Evolutionary conservation across 2,113 vertebrate species (phyloP), one percentile per base, ranked within the genome.

Genomic region (Perca flavescens): DNA sequence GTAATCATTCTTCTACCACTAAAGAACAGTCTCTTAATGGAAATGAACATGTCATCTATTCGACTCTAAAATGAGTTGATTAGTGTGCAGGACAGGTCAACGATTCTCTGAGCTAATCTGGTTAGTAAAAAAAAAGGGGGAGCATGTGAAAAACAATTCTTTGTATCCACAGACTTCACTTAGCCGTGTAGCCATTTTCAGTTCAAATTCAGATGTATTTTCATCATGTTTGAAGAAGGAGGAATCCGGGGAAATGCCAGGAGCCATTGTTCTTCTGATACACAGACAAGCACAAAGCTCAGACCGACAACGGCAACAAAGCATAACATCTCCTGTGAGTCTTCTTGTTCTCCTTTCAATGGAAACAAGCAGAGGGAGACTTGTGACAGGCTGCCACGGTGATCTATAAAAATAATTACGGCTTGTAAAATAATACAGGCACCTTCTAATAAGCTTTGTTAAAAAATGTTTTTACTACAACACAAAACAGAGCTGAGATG

Each of bases 231-330:
- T 86, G 62, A 77, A 74, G 68, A 67, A 36, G 68, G 47, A 87
- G 16, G 80, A 82, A 86, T 84, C 76, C 40, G 3, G 77, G 79
- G 89, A 84, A 83, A 87, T 77, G 81, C 84, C 77, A 86, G 77
- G 52, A 89, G 80, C 70, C 89, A 79, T 67, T 83, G 86, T 86
- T 91, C 68, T 57, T 89, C 43, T 84, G 85, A 91, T 88, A 86
- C 86, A 82, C 68, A 89, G 83, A 76, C 86, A 85, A 79, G 66
- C 86, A 84, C 88, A 91, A 86, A 85, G 76, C 79, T 79, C 63
- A 83, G 75, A 86, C 56, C 12, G 50, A 79, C 83, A 87, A 43
- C 69, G 0, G 61, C 80, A 77, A 90, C 70, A 88, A 84, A 91
- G 75, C 84, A 77, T 77, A 87, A 82, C 75, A 88, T 89, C 86